Conservation (phyloP, 2,113 vertebrate species). For the Labrus mixtus region DNA sequence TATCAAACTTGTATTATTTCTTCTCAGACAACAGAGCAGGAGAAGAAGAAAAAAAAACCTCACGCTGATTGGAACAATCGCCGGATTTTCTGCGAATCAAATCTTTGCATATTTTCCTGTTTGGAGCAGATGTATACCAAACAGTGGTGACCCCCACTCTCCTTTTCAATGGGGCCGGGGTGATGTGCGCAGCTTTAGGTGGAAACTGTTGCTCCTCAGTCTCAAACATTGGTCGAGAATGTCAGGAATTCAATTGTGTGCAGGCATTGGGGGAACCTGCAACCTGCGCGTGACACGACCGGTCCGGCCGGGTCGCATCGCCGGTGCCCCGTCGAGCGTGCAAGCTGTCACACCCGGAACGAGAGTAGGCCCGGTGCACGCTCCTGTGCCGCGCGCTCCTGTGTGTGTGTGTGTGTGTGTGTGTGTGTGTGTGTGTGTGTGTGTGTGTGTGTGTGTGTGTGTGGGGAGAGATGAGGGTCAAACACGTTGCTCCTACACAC, state of each 20-base stretch:
- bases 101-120: slow-evolving; percentile 95
- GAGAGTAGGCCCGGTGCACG: slow-evolving; percentile 49
- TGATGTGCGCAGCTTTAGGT: slow-evolving; percentile 83
- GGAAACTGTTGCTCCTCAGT: slow-evolving; percentile 86
- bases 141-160: slow-evolving; percentile 88
- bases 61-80: slow-evolving; percentile 89
- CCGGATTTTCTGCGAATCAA: slow-evolving; percentile 94
- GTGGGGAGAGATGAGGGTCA: slow-evolving; percentile 52
- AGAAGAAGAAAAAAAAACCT: slow-evolving; percentile 85
- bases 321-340: slow-evolving; percentile 60
- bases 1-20: slow-evolving; percentile 64
- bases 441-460: not conserved
- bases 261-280: slow-evolving; percentile 72
- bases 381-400: not conserved
- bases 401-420: not conserved
- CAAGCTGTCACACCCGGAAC: slow-evolving; percentile 40
- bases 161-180: slow-evolving; percentile 86
- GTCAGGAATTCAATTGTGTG: slow-evolving; percentile 85
- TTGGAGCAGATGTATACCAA: slow-evolving; percentile 91
- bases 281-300: slow-evolving; percentile 81
- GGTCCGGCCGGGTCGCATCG: slow-evolving; percentile 71
- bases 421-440: not conserved
- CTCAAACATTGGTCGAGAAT: slow-evolving; percentile 85
- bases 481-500: slow-evolving; percentile 55
- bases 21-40: slow-evolving; percentile 84